phyloP scores from a whole-genome alignment of 2,888 invertebrate genomes.

The Halocaridina rubra region DNA sequence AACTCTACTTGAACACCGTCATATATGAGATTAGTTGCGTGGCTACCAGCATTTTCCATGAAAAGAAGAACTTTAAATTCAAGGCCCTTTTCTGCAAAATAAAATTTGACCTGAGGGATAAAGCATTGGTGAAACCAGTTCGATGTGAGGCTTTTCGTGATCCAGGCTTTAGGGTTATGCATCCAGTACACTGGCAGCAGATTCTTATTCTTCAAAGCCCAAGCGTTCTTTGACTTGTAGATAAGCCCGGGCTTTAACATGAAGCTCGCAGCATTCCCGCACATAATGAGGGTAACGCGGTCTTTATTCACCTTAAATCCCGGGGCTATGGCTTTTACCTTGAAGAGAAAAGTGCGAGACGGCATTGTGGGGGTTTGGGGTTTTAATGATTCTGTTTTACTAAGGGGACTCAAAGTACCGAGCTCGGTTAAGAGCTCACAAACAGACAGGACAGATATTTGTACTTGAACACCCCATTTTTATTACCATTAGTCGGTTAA shows the following conservation, averaged over 20 bases:
- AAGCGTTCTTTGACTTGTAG: not conserved
- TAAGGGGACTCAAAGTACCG: too few relatives aligned
- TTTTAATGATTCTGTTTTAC: too few relatives aligned
- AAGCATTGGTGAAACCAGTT: slow-evolving; percentile 62
- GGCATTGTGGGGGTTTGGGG: too few relatives aligned
- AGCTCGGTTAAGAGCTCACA: too few relatives aligned
- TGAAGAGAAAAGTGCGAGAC: too few relatives aligned
- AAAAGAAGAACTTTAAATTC: not conserved
- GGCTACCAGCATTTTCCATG: not conserved
- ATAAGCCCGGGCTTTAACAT: too few relatives aligned
- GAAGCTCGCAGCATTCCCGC: not conserved
- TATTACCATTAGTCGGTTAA: too few relatives aligned
- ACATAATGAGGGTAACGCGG: not conserved
- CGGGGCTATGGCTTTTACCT: not conserved
- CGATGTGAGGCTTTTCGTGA: slow-evolving; percentile 43
- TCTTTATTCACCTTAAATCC: not conserved
- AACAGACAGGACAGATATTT: too few relatives aligned
- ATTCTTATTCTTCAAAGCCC: not conserved
- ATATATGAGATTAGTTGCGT: not conserved
- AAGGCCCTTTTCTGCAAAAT: not conserved
- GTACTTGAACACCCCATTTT: too few relatives aligned
- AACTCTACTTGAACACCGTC: not conserved
- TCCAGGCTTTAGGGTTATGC: slow-evolving; percentile 64
- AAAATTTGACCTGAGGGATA: too few relatives aligned
- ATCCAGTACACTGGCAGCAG: slow-evolving; percentile 57